phyloP scores from a whole-genome alignment of 2,113 vertebrate genomes.

The Stictonetta naevosa region DNA sequence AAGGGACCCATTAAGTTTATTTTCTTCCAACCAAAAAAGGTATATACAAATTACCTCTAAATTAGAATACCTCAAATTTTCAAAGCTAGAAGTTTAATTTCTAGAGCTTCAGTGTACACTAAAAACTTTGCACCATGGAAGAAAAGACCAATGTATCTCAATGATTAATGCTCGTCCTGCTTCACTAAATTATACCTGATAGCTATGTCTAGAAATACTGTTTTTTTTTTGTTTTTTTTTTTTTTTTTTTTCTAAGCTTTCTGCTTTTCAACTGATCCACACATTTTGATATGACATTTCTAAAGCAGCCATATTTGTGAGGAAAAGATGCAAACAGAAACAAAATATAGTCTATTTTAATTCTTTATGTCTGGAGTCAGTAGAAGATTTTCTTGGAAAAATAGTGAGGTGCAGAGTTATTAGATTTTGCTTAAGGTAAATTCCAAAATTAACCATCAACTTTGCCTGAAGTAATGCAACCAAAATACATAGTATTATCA shows the following conservation, averaged over 20 bases:
- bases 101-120: neutral
- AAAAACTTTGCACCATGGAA: neutral
- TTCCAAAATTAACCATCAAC: neutral
- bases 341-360: neutral
- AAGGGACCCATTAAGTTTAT: no score
- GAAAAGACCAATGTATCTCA: neutral
- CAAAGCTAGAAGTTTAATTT: neutral
- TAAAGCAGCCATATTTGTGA: neutral
- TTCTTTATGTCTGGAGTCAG: neutral
- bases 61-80: neutral
- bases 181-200: neutral
- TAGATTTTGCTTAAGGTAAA: neutral
- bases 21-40: neutral
- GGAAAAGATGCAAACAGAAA: neutral
- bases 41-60: neutral
- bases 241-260: neutral
- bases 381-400: neutral
- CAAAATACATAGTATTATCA: fast-evolving
- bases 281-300: neutral
- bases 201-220: neutral
- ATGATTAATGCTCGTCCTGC: neutral
- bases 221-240: no score
- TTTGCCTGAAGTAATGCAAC: neutral
- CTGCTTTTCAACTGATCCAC: neutral
- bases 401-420: fast-evolving